Evolutionary conservation across 2,888 invertebrate genomes (phyloP).

Genomic region (Drosophila prolongata): DNA sequence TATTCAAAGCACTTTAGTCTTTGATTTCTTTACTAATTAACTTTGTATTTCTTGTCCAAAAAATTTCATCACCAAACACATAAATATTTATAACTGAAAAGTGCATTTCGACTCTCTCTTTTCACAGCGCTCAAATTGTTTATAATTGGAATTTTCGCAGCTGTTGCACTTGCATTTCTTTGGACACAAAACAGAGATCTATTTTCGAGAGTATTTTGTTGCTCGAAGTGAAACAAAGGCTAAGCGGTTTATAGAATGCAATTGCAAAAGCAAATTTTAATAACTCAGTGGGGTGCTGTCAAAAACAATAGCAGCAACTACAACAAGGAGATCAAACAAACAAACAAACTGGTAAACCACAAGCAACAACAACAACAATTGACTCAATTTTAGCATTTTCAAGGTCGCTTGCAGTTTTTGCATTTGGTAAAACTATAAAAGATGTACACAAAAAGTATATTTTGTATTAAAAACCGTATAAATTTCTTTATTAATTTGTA

Average conservation of each 20-base stretch:
- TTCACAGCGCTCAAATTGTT: slow-evolving; percentile 35
- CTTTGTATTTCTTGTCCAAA: not conserved
- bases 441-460: slow-evolving; percentile 3
- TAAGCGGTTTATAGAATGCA: slow-evolving; percentile 52
- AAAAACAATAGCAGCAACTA: slow-evolving; percentile 43
- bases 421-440: slow-evolving; percentile 18
- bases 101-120: slow-evolving; percentile 11
- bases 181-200: slow-evolving; percentile 61
- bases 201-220: slow-evolving; percentile 24
- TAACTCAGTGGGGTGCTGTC: slow-evolving; percentile 56
- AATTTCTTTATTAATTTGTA: too few relatives aligned
- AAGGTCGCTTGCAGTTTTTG: slow-evolving; percentile 53
- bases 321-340: slow-evolving; percentile 27
- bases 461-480: too few relatives aligned
- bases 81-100: slow-evolving; percentile 6
- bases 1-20: too few relatives aligned
- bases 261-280: slow-evolving; percentile 63
- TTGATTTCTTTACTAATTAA: not conserved
- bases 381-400: slow-evolving; percentile 70
- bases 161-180: slow-evolving; percentile 24
- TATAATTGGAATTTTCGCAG: slow-evolving; percentile 41
- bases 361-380: slow-evolving; percentile 46
- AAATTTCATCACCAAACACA: not conserved
- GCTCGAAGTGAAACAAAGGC: slow-evolving; percentile 40
- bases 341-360: slow-evolving; percentile 19